phyloP scores from a whole-genome alignment of 2,888 invertebrate genomes.

The Nephrotoma guestfalica region DNA sequence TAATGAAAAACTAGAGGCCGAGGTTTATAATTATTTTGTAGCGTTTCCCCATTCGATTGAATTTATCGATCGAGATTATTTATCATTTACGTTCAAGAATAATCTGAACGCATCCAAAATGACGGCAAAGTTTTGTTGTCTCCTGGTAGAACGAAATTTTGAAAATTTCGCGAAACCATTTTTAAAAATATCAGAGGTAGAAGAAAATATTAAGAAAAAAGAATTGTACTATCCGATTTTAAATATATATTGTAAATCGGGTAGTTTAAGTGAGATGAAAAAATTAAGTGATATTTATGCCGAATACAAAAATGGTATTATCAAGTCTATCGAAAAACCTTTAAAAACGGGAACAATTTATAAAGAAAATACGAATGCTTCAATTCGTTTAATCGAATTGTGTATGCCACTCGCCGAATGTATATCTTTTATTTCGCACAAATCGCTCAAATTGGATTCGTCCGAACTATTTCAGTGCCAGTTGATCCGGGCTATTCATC shows the following conservation, averaged over 20 bases:
- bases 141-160: slow-evolving; percentile 36
- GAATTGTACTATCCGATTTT: slow-evolving; percentile 49
- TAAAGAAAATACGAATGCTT: slow-evolving; percentile 40
- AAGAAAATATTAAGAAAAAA: slow-evolving; percentile 37
- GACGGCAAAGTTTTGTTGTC: slow-evolving; percentile 40
- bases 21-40: slow-evolving; percentile 40
- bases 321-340: slow-evolving; percentile 49
- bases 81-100: slow-evolving; percentile 36
- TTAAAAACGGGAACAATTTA: slow-evolving; percentile 53
- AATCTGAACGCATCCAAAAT: slow-evolving; percentile 38
- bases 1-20: slow-evolving; percentile 38
- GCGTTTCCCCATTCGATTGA: slow-evolving; percentile 44
- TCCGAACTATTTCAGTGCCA: slow-evolving; percentile 42
- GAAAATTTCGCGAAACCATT: slow-evolving; percentile 14
- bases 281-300: slow-evolving; percentile 41
- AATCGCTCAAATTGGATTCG: slow-evolving; percentile 47
- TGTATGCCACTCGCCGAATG: slow-evolving; percentile 44
- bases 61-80: slow-evolving; percentile 37
- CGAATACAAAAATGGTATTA: slow-evolving; percentile 45
- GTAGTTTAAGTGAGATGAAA: slow-evolving; percentile 22
- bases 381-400: slow-evolving; percentile 41
- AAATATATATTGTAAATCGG: slow-evolving; percentile 34
- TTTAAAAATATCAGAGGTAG: slow-evolving; percentile 19
- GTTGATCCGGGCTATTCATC: slow-evolving; percentile 39
- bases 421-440: slow-evolving; percentile 36